phyloP scores from a whole-genome alignment of 2,113 vertebrate species.

The Vidua macroura region DNA sequence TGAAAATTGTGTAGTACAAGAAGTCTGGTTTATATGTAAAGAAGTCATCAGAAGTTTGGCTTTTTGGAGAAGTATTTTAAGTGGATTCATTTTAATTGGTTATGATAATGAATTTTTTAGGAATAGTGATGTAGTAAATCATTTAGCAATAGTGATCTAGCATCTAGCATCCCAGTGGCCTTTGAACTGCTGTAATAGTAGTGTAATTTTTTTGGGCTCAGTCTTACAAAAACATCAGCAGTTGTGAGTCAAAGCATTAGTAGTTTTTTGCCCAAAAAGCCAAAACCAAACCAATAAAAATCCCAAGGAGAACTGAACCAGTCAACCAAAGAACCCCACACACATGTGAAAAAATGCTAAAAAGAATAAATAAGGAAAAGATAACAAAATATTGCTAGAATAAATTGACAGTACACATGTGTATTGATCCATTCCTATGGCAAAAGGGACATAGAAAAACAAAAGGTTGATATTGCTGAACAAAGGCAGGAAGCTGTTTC shows the following conservation, averaged over 20 bases:
- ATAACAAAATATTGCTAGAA: neutral
- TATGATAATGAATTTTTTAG: neutral
- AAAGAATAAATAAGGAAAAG: neutral
- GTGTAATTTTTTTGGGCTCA: neutral
- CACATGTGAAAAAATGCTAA: rapidly evolving
- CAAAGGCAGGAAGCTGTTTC: neutral
- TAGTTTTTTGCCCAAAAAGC: neutral
- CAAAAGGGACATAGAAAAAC: neutral
- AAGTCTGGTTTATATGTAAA: neutral
- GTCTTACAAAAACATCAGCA: neutral
- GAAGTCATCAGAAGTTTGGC: neutral
- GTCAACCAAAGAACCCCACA: neutral
- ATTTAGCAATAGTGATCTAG: neutral
- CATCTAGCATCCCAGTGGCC: neutral
- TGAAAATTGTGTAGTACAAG: neutral
- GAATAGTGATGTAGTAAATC: neutral
- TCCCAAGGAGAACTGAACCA: neutral
- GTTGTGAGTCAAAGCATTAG: neutral
- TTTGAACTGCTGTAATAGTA: neutral
- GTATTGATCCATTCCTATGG: neutral
- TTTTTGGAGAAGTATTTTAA: neutral
- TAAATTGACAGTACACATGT: neutral
- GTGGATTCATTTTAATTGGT: neutral
- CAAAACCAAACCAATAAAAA: neutral
- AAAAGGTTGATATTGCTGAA: neutral